These are phyloP conservation scores for Eidolon dupreanum DNA, from an alignment of 2,797 vertebrate species.

Conservation along the genomic window DNA sequence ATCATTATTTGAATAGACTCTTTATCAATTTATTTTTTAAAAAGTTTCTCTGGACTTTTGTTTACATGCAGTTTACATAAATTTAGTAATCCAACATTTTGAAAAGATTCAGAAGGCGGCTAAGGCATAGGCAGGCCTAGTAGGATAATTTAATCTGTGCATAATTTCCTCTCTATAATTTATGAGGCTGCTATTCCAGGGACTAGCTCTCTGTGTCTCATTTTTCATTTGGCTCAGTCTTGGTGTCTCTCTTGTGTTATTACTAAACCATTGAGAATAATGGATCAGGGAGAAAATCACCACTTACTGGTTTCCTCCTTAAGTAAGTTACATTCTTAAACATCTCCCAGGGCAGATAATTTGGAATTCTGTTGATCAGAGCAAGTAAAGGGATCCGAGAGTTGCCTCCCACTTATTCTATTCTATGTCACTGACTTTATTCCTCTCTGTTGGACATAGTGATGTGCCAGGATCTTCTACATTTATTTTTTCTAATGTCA, in stretches of 20 bases:
- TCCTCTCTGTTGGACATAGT: not conserved
- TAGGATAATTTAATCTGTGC: not conserved
- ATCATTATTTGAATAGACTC: too few relatives aligned
- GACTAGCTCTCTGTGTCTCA: not conserved
- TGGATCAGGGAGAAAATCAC: not conserved
- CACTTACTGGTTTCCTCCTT: not conserved
- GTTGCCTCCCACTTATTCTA: not conserved
- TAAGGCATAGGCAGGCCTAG: not conserved
- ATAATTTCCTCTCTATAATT: not conserved
- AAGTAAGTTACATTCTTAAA: not conserved
- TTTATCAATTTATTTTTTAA: too few relatives aligned
- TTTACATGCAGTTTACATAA: not conserved
- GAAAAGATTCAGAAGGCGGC: not conserved
- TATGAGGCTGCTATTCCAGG: not conserved
- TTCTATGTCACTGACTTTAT: not conserved
- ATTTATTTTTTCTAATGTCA: not conserved
- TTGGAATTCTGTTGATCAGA: not conserved
- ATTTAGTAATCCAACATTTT: not conserved
- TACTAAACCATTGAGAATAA: not conserved
- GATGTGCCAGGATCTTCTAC: not conserved
- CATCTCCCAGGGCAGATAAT: not conserved
- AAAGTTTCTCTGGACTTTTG: too few relatives aligned
- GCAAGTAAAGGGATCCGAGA: not conserved
- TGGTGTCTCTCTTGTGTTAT: not conserved
- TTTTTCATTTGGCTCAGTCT: not conserved